phyloP scores from a whole-genome alignment of 1,140 invertebrate species.

The Habropoda laboriosa region DNA sequence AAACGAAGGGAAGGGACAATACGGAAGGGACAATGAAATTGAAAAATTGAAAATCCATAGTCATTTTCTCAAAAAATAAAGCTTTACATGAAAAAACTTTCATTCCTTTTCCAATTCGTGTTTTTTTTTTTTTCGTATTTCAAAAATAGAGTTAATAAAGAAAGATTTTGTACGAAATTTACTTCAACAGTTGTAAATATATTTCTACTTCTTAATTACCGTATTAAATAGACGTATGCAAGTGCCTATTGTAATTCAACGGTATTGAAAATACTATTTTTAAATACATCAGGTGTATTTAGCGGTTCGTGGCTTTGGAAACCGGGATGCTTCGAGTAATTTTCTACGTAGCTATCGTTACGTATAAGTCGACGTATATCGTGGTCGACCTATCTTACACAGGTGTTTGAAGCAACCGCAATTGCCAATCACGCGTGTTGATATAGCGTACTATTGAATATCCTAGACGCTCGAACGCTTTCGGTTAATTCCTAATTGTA shows the following conservation, averaged over 20 bases:
- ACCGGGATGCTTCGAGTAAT: neutral
- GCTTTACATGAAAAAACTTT: neutral
- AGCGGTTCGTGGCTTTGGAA: neutral
- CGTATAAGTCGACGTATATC: neutral
- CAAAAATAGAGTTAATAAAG: too few species aligned
- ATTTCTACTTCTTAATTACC: neutral
- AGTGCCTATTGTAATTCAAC: neutral
- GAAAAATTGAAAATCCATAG: neutral
- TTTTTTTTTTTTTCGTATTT: neutral
- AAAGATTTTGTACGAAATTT: neutral
- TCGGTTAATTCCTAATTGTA: slow-evolving; percentile 13
- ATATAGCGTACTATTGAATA: slow-evolving; percentile 19
- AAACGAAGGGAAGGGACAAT: too few species aligned
- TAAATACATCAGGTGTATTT: neutral
- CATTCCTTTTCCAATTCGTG: neutral
- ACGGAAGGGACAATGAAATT: neutral
- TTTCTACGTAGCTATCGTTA: neutral
- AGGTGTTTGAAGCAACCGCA: slow-evolving; percentile 13
- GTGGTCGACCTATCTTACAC: slow-evolving; percentile 10
- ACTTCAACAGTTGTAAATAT: neutral
- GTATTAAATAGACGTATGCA: neutral
- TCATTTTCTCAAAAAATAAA: neutral
- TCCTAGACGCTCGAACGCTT: neutral
- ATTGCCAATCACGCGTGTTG: slow-evolving; percentile 20
- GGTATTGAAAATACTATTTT: neutral